Evolutionary conservation across 2,888 invertebrate species (phyloP).

Genomic region (Lissocephala sabroskyi): DNA sequence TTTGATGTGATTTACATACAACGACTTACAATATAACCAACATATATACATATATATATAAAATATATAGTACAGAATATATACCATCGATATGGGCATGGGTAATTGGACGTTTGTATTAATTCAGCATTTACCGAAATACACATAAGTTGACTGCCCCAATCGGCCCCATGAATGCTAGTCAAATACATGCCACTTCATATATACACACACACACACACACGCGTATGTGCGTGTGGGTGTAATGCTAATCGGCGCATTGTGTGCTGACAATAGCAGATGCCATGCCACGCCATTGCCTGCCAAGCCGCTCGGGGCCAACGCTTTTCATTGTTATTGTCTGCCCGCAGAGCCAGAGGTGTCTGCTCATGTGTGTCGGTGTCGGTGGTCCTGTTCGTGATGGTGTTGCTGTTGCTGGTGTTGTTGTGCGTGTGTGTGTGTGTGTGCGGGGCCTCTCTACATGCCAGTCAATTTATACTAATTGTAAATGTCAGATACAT

Average conservation of each 20-base stretch:
- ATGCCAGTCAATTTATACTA: slow-evolving; percentile 66
- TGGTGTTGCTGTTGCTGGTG: slow-evolving; percentile 10
- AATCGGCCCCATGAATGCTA: too few relatives aligned
- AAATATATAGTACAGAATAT: too few relatives aligned
- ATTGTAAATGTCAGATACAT: slow-evolving; percentile 64
- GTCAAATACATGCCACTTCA: slow-evolving; percentile 4
- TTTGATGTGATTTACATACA: slow-evolving; percentile 54
- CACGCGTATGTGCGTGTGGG: slow-evolving; percentile 2
- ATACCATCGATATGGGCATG: slow-evolving; percentile 19
- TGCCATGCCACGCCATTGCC: slow-evolving; percentile 60
- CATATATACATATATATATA: slow-evolving; percentile 11
- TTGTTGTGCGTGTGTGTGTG: slow-evolving; percentile 20
- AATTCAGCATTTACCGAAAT: neutral
- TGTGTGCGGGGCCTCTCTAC: slow-evolving; percentile 62
- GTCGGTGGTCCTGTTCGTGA: neutral
- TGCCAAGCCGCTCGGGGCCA: slow-evolving; percentile 22
- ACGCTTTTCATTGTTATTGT: slow-evolving; percentile 2
- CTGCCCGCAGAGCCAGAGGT: slow-evolving; percentile 6
- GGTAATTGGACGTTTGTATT: slow-evolving; percentile 5
- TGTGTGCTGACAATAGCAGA: slow-evolving; percentile 60
- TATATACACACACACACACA: slow-evolving; percentile 13
- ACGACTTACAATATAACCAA: too few relatives aligned
- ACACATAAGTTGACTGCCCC: too few relatives aligned
- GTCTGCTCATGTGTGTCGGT: slow-evolving; percentile 3
- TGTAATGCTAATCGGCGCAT: slow-evolving; percentile 64